Percentiles rank a stretch among this genome's conserved stretches.
These are phyloP conservation scores for Heliocidaris erythrogramma DNA, from an alignment of 35 echinoderm and acorn worm species.

Conservation along the genomic window DNA sequence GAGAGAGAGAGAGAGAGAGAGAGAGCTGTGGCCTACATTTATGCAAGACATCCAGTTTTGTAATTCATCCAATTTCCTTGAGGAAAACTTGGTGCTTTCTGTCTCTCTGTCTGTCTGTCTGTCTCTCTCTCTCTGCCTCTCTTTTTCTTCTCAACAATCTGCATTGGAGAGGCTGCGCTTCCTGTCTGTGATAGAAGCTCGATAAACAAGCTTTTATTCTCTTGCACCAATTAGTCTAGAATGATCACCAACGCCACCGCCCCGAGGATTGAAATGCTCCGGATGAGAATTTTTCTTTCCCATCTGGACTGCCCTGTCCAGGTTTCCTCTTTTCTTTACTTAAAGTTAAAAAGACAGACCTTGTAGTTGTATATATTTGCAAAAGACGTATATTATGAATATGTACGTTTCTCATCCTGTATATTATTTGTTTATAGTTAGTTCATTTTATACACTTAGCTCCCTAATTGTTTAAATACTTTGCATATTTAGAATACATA, in stretches of 20 bases:
- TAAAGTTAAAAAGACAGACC: not conserved
- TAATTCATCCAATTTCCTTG: slow-evolving; percentile 35
- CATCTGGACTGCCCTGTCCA: not conserved
- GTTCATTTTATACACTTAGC: too few relatives aligned
- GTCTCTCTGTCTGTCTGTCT: not conserved
- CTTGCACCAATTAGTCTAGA: slow-evolving; percentile 33
- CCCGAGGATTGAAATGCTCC: not conserved
- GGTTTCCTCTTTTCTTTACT: not conserved
- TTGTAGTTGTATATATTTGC: not conserved
- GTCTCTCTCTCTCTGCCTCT: not conserved
- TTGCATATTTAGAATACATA: too few relatives aligned
- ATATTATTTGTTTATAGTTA: too few relatives aligned
- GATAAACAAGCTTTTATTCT: slow-evolving; percentile 45
- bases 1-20: not conserved
- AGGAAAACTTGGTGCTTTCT: not conserved
- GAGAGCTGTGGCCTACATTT: not conserved
- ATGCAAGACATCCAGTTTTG: slow-evolving; percentile 7
- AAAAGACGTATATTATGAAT: not conserved
- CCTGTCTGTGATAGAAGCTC: slow-evolving; percentile 16
- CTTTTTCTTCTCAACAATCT: not conserved
- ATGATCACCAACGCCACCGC: not conserved
- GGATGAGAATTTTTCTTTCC: slow-evolving; percentile 1
- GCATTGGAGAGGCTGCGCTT: not conserved
- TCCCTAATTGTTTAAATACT: too few relatives aligned
- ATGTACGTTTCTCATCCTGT: too few relatives aligned